Percentiles rank a stretch among this genome's conserved stretches.
These are phyloP conservation scores for Cuniculus paca DNA, from an alignment of 2,797 vertebrate species.

Conservation along the genomic window DNA sequence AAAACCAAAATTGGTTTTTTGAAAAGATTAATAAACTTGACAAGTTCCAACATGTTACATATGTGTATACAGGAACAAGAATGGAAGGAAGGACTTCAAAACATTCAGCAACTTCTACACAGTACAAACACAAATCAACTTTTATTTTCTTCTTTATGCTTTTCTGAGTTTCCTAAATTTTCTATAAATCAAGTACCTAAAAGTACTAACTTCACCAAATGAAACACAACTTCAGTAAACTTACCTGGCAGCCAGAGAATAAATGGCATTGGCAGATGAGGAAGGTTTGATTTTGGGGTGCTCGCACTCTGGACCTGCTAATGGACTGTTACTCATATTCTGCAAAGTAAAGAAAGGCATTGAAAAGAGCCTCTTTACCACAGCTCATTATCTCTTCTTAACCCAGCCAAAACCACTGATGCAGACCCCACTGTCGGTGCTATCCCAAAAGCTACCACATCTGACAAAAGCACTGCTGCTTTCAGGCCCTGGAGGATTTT, in stretches of 20 bases:
- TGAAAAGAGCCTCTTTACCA: slow-evolving; percentile 40
- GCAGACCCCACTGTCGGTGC: background rate
- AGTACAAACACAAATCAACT: background rate
- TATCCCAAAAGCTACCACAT: background rate
- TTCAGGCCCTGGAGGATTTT: background rate
- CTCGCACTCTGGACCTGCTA: slow-evolving; percentile 91
- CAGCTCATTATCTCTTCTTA: background rate
- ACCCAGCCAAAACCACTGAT: background rate
- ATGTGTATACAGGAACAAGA: background rate
- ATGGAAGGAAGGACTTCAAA: background rate
- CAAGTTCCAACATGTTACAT: background rate
- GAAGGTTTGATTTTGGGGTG: slow-evolving; percentile 97
- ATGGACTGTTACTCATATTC: slow-evolving; percentile 89
- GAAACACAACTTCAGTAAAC: slow-evolving; percentile 15
- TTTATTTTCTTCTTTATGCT: background rate
- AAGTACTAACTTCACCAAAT: background rate
- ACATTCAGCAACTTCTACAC: background rate
- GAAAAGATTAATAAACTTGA: slow-evolving; percentile 26
- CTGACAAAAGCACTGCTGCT: background rate
- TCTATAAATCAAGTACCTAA: background rate
- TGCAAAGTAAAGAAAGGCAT: slow-evolving; percentile 85
- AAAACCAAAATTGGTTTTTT: slow-evolving; percentile 52
- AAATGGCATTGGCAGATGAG: slow-evolving; percentile 96
- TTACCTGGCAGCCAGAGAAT: slow-evolving; percentile 94
- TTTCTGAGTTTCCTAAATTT: background rate